Percentiles rank a stretch among this genome's conserved stretches.
Conservation (phyloP, 2,888 invertebrate genomes). For the Andrena bicolor region DNA sequence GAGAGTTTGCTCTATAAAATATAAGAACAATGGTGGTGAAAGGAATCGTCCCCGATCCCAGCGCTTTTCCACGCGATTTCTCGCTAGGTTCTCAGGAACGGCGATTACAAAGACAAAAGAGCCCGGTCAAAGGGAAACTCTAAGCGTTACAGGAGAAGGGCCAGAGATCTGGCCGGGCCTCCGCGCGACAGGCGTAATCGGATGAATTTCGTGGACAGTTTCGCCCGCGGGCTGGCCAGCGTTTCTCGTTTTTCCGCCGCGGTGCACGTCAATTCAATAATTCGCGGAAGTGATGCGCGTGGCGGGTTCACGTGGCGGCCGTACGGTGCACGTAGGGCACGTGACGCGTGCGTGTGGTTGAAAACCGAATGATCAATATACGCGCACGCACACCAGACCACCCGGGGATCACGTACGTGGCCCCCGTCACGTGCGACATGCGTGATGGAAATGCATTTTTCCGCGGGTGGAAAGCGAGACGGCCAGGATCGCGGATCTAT, state of each 20-base stretch:
- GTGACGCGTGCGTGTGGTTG: slow-evolving; percentile 54
- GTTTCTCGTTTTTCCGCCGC: slow-evolving; percentile 9
- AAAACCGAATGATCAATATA: slow-evolving; percentile 65
- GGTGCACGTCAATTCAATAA: slow-evolving; percentile 49
- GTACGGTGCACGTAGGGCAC: slow-evolving; percentile 40
- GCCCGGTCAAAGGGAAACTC: too few species aligned
- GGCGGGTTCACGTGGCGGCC: slow-evolving; percentile 47
- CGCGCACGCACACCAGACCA: slow-evolving; percentile 13
- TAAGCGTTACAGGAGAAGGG: too few species aligned
- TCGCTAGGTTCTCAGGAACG: too few species aligned
- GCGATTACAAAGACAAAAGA: too few species aligned
- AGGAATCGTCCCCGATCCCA: too few species aligned
- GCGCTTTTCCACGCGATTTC: too few species aligned
- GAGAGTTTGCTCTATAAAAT: too few species aligned
- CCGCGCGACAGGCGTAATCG: too few species aligned
- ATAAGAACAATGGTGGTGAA: too few species aligned
- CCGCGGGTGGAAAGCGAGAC: neutral
- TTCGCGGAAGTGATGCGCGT: slow-evolving; percentile 47
- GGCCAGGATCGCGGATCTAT: slow-evolving; percentile 10
- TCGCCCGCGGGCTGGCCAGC: neutral
- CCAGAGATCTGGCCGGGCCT: too few species aligned
- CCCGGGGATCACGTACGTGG: neutral
- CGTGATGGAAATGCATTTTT: slow-evolving; percentile 44
- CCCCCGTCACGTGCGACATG: slow-evolving; percentile 37
- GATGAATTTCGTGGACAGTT: too few species aligned